Evolutionary conservation across 2,113 vertebrate genomes (phyloP).

Genomic region (Ictalurus punctatus): DNA sequence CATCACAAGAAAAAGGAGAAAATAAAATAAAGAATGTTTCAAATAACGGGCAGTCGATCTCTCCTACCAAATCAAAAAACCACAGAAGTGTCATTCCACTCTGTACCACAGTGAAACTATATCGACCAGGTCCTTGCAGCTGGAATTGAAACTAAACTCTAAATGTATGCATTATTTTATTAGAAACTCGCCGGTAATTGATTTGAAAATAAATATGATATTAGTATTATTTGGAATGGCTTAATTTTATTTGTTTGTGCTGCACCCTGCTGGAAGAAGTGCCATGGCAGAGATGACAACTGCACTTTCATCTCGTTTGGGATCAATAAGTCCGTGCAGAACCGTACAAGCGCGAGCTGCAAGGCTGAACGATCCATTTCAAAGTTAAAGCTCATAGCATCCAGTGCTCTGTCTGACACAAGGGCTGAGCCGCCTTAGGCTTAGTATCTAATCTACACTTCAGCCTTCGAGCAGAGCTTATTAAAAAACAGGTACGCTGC

Average conservation of each 20-base stretch:
- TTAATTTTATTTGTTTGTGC: background rate
- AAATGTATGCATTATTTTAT: background rate
- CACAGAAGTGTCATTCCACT: slow-evolving; percentile 6
- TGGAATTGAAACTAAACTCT: background rate
- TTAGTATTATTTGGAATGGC: background rate
- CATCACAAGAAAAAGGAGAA: slow-evolving; percentile 1
- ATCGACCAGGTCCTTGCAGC: background rate
- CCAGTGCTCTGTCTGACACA: background rate
- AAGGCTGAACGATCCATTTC: background rate
- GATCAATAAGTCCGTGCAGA: background rate
- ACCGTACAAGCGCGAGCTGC: background rate
- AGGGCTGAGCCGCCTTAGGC: background rate
- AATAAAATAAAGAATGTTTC: background rate
- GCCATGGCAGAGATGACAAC: background rate
- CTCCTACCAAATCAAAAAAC: slow-evolving; percentile 15
- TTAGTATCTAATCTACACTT: slow-evolving; percentile 22
- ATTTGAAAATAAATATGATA: slow-evolving; percentile 1
- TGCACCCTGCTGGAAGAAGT: background rate
- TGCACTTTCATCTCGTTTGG: background rate
- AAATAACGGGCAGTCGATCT: slow-evolving; percentile 9
- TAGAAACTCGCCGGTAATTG: background rate
- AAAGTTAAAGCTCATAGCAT: background rate
- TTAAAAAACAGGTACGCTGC: slow-evolving; percentile 20
- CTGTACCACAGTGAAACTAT: background rate
- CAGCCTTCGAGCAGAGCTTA: slow-evolving; percentile 15